Evolutionary conservation across 2,113 vertebrate genomes (phyloP), one percentile per base, ranked within the genome.

Genomic region (Aptenodytes patagonicus): DNA sequence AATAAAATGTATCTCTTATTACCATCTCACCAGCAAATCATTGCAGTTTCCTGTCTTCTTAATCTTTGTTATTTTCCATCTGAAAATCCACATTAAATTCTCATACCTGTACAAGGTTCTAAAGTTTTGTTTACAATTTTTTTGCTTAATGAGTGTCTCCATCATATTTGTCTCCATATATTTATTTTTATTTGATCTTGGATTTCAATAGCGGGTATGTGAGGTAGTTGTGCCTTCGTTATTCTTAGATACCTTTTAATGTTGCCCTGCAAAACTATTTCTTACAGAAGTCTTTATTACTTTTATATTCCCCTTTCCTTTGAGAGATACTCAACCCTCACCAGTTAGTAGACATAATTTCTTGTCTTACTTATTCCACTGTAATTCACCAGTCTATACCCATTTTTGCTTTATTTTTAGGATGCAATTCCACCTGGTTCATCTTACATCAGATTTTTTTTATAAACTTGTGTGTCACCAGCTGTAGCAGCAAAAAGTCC

Each of bases 1-100:
- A 88, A 94, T 95, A 91, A 87, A 90, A 85, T 62, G 14, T 85
- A 36, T 85, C 36, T 91, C 32, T 60, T 93, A 79, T 52, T 80
- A 73, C 34, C 31, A 24, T 46, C 70, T 91, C 54, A 54, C 15
- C 17, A 76, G 83, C 54, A 95, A 83, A 72, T 93, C 75, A 44
- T 17, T 77, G 13, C 47, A 51, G 29, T 22, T 83, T 86, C 28
- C 4, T 40, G 6, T 85, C 62, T 87, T 65, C 40, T 85, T 93
- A 79, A 85, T 94, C 49, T 87, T 78, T 36, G 6, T 87, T 85
- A 57, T 65, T 91, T 80, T 83, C 52, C 31, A 24, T 52, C 52
- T 77, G 90, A 80, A 97, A 96, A 90, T 58, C 28, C 58, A 46
- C 7, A 4, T 72, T 69, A 76, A 85, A 85, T 76, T 96, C 36